Evolutionary conservation across 2,888 invertebrate species (phyloP).

Genomic region (Acrobasis consociella): DNA sequence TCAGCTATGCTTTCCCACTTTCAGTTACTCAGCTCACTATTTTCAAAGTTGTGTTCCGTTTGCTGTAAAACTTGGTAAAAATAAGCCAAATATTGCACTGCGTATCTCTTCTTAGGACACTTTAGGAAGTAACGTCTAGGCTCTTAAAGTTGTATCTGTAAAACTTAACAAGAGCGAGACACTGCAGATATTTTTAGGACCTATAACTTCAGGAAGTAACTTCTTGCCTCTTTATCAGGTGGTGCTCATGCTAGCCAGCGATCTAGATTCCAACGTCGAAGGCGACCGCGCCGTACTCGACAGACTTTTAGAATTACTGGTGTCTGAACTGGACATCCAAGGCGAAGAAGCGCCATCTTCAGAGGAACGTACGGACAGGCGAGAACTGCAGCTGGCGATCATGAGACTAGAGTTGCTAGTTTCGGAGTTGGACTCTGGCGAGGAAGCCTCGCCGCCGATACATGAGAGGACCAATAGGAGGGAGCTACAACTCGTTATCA

Average conservation of each 20-base stretch:
- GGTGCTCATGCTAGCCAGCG: slow-evolving; percentile 93
- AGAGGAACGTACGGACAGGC: slow-evolving; percentile 85
- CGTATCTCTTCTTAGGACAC: no score
- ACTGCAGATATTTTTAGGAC: no score
- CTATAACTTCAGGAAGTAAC: no score
- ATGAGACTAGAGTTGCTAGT: slow-evolving; percentile 90
- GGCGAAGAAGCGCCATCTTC: slow-evolving; percentile 57
- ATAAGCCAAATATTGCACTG: no score
- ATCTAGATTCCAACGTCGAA: slow-evolving; percentile 93
- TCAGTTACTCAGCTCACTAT: no score
- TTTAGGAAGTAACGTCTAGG: no score
- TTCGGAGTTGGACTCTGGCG: slow-evolving; percentile 85
- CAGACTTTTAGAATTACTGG: slow-evolving; percentile 87
- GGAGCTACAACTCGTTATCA: slow-evolving; percentile 94
- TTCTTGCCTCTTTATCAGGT: slow-evolving; percentile 75
- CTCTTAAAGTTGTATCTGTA: no score
- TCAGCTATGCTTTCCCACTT: no score
- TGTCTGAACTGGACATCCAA: slow-evolving; percentile 88
- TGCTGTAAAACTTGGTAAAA: no score
- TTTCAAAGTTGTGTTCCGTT: no score
- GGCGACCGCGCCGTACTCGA: slow-evolving; percentile 90
- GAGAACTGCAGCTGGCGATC: slow-evolving; percentile 94
- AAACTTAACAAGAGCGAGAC: no score
- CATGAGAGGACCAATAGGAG: slow-evolving; percentile 87
- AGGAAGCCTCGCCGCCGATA: slow-evolving; percentile 72